Evolutionary conservation across 1,140 invertebrate species (phyloP).

Genomic region (Pseudomyrmex cubaensis): DNA sequence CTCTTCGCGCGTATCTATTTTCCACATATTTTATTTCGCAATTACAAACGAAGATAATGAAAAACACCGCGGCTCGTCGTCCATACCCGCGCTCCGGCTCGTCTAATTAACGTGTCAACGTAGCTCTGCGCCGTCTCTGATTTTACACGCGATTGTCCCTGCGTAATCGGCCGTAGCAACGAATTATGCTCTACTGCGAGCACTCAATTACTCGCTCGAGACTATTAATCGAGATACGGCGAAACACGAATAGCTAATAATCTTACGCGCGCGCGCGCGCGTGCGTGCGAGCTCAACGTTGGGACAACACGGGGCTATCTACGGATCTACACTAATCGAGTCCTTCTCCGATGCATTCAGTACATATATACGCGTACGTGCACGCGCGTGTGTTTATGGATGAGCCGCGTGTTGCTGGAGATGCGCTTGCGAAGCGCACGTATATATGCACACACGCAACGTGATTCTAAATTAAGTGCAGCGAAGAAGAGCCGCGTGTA

Average conservation of each 20-base stretch:
- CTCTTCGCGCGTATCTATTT: not conserved
- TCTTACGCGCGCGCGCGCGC: slow-evolving; percentile 5
- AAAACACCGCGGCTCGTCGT: no score
- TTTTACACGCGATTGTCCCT: slow-evolving; percentile 60
- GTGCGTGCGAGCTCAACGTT: slow-evolving; percentile 58
- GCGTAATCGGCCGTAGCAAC: slow-evolving; percentile 60
- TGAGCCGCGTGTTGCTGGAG: not conserved
- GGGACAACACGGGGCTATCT: slow-evolving; percentile 65
- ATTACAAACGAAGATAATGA: slow-evolving; percentile 30
- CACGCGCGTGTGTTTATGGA: slow-evolving; percentile 47
- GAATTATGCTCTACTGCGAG: slow-evolving; percentile 65
- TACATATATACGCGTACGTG: slow-evolving; percentile 54
- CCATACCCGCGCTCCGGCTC: not conserved
- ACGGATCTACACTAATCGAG: slow-evolving; percentile 72
- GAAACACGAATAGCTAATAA: slow-evolving; percentile 70
- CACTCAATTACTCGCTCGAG: slow-evolving; percentile 64
- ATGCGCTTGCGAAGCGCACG: slow-evolving; percentile 1
- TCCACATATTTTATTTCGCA: not conserved
- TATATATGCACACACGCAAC: slow-evolving; percentile 8
- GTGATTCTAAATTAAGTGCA: slow-evolving; percentile 59
- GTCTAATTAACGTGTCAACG: slow-evolving; percentile 51
- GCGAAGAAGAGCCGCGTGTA: slow-evolving; percentile 40
- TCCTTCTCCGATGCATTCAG: slow-evolving; percentile 54
- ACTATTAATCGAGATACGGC: slow-evolving; percentile 72
- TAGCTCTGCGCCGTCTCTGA: slow-evolving; percentile 1